Conservation (phyloP, 2,113 vertebrate species). For the Fregetta grallaria region DNA sequence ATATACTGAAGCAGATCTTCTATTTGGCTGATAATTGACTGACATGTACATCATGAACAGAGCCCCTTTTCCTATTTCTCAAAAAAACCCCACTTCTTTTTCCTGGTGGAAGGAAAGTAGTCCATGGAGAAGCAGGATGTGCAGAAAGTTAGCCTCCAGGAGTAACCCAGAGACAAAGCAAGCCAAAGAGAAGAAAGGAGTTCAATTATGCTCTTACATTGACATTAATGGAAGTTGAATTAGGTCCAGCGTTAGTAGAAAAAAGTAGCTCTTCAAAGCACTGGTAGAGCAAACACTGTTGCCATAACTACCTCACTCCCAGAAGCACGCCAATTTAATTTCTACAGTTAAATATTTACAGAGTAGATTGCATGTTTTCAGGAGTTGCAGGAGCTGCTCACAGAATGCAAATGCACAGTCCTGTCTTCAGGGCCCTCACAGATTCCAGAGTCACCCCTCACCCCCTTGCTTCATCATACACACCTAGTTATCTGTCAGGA, state of each 20-base stretch:
- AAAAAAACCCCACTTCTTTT: background rate
- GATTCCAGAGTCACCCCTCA: background rate
- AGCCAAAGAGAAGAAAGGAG: background rate
- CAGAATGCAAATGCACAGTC: background rate
- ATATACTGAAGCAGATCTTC: background rate
- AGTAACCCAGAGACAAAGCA: background rate
- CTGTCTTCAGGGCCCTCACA: background rate
- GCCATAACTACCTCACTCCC: background rate
- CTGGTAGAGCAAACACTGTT: background rate
- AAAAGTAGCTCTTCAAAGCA: background rate
- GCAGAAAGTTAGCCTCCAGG: background rate
- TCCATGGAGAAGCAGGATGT: background rate
- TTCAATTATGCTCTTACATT: background rate
- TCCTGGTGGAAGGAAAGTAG: background rate
- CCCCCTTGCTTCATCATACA: background rate
- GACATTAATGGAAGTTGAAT: background rate
- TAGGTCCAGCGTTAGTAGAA: background rate
- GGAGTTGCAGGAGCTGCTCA: background rate
- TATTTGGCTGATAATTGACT: background rate
- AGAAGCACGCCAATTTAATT: background rate
- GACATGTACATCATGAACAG: background rate
- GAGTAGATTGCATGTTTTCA: background rate
- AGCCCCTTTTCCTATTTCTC: background rate
- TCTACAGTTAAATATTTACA: constrained; percentile 14
- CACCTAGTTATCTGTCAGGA: background rate